phyloP scores from a whole-genome alignment of 2,888 invertebrate species.

The Ichneumoninae sp. region DNA sequence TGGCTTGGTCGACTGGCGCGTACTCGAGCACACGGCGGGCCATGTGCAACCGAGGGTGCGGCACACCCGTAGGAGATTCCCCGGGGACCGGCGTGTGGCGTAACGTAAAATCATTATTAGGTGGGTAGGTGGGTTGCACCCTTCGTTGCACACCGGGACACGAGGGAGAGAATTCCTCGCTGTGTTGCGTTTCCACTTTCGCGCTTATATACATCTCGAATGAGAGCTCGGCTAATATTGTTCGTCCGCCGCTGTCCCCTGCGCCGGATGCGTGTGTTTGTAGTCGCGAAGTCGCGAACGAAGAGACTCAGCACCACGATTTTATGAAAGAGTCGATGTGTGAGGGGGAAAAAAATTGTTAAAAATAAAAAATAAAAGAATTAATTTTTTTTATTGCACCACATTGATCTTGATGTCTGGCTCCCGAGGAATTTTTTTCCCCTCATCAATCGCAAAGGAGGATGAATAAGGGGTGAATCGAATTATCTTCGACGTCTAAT shows the following conservation, averaged over 20 bases:
- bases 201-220: slow-evolving; percentile 66
- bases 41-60: slow-evolving; percentile 84
- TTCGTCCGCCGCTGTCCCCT: slow-evolving; percentile 69
- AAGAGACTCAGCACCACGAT: not conserved
- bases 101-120: slow-evolving; percentile 85
- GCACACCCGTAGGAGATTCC: slow-evolving; percentile 81
- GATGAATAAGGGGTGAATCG: slow-evolving; percentile 42
- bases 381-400: not conserved
- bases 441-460: not conserved
- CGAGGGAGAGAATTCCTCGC: slow-evolving; percentile 44
- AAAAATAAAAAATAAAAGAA: not conserved
- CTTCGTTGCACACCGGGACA: slow-evolving; percentile 62
- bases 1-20: slow-evolving; percentile 61
- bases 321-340: not conserved
- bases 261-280: not conserved
- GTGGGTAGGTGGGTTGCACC: slow-evolving; percentile 73
- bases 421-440: not conserved
- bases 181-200: slow-evolving; percentile 26
- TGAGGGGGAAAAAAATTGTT: not conserved
- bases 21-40: slow-evolving; percentile 72
- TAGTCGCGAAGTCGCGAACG: not conserved
- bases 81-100: slow-evolving; percentile 83
- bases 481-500: slow-evolving; percentile 20
- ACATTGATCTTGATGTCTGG: not conserved
- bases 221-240: slow-evolving; percentile 84